Conservation (phyloP, 2,113 vertebrate genomes). For the Lasiurus cinereus region DNA sequence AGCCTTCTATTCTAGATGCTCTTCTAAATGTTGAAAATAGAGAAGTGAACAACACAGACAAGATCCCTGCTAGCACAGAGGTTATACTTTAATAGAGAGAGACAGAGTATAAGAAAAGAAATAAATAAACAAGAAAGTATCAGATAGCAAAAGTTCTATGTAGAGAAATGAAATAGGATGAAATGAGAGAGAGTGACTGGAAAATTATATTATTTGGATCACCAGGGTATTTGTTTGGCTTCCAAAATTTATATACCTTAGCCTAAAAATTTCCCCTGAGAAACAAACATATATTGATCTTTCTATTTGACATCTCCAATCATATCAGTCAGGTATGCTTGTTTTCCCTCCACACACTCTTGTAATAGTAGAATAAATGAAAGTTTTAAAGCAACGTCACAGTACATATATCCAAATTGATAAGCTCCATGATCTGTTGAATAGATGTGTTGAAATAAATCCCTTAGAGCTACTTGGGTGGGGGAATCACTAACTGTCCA, state of each 20-base stretch:
- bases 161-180: neutral
- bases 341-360: neutral
- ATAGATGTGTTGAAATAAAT: conserved; percentile 17
- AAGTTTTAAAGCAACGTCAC: neutral
- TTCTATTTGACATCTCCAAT: neutral
- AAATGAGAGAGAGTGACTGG: neutral
- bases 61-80: neutral
- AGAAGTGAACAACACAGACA: neutral
- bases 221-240: neutral
- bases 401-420: neutral
- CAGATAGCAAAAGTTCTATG: neutral
- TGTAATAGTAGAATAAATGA: conserved; percentile 14
- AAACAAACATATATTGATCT: neutral
- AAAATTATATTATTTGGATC: neutral
- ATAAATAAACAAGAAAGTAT: neutral
- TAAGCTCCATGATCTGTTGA: neutral
- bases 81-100: conserved; percentile 25
- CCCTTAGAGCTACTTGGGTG: neutral
- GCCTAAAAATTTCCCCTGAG: neutral
- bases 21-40: neutral
- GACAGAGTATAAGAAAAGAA: neutral
- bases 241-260: neutral
- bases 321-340: neutral
- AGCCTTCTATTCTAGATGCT: neutral
- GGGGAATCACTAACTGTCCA: neutral